Percentiles rank a stretch among this genome's conserved stretches.
These are phyloP conservation scores for Latrodectus hesperus DNA, from an alignment of 2,888 invertebrate genomes.

Conservation along the genomic window DNA sequence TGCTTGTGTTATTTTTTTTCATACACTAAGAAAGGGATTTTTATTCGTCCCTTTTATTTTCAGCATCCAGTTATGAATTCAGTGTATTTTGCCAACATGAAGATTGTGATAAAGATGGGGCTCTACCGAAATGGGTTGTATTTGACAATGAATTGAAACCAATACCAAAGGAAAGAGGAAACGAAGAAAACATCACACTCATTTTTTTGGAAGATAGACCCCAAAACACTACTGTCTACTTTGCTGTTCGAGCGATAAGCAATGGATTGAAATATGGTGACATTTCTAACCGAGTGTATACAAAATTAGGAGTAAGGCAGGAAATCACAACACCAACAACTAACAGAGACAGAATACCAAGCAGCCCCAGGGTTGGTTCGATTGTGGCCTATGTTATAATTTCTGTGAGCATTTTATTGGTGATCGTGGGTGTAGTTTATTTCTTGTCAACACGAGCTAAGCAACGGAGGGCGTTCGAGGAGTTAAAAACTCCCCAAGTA, in stretches of 20 bases:
- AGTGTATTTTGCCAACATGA: constrained; percentile 22
- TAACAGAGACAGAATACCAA: neutral
- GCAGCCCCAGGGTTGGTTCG: neutral
- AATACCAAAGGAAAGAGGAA: constrained; percentile 4
- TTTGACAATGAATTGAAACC: neutral
- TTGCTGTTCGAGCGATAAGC: constrained; percentile 4
- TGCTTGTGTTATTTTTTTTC: neutral
- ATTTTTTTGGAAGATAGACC: neutral
- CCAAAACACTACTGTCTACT: neutral
- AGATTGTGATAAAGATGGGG: constrained; percentile 15
- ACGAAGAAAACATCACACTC: neutral
- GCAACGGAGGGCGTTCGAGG: neutral
- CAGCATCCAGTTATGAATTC: constrained; percentile 52
- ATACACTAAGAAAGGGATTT: neutral
- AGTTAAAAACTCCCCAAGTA: neutral
- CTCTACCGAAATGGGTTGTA: constrained; percentile 15
- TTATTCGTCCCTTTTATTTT: constrained; percentile 44
- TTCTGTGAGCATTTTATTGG: constrained; percentile 6
- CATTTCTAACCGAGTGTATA: constrained; percentile 15
- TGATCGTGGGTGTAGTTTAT: neutral
- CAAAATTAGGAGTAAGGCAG: neutral
- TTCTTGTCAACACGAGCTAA: neutral
- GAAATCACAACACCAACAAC: neutral
- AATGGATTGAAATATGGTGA: constrained; percentile 9
- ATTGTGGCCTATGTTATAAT: constrained; percentile 10